A percentile compares a stretch with the other conserved stretches of the same genome.
Evolutionary conservation across 2,888 invertebrate species (phyloP).

Genomic region (Synanthedon vespiformis): DNA sequence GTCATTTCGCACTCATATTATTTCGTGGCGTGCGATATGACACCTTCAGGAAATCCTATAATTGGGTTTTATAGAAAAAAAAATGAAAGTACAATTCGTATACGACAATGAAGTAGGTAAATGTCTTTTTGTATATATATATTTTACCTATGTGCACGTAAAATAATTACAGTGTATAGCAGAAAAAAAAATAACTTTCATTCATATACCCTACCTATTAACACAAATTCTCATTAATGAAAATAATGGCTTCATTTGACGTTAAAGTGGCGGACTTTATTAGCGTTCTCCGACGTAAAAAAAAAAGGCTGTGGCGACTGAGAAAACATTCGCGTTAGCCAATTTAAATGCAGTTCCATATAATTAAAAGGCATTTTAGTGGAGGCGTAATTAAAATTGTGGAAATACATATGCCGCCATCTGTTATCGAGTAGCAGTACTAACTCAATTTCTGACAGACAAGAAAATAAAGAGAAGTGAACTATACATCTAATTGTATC

Average conservation of each 20-base stretch:
- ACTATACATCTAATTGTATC: too few species aligned
- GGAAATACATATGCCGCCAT: slow-evolving; percentile 25
- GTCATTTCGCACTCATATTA: too few species aligned
- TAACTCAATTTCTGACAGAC: not conserved
- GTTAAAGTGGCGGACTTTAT: not conserved
- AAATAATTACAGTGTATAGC: too few species aligned
- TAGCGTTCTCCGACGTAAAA: not conserved
- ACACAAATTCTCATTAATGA: not conserved
- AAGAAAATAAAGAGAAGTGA: too few species aligned
- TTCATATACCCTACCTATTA: not conserved
- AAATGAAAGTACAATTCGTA: too few species aligned
- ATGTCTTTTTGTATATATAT: too few species aligned
- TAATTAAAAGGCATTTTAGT: slow-evolving; percentile 3
- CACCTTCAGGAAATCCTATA: too few species aligned
- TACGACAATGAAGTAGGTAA: too few species aligned
- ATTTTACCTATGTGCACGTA: too few species aligned
- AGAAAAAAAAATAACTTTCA: too few species aligned
- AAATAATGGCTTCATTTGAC: not conserved
- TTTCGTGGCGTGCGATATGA: too few species aligned
- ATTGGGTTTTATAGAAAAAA: too few species aligned
- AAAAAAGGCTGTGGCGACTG: not conserved
- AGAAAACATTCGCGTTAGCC: slow-evolving; percentile 10
- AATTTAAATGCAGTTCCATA: slow-evolving; percentile 3
- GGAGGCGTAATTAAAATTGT: not conserved
- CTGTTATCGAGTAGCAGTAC: slow-evolving; percentile 39